phyloP scores from a whole-genome alignment of 2,113 vertebrate genomes.

The Dasyurus viverrinus region DNA sequence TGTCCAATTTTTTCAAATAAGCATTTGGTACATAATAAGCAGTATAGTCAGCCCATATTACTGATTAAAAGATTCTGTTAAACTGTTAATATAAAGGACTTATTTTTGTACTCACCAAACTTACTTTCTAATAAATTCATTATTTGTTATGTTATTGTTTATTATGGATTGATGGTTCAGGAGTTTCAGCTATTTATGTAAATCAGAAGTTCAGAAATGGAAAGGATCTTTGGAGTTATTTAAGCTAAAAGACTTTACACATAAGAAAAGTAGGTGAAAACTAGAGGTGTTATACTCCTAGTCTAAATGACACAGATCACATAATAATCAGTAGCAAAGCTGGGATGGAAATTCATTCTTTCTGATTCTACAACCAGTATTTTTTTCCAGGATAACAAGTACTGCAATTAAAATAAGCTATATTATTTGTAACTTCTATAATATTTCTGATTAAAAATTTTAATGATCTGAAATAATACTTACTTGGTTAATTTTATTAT shows the following conservation, averaged over 20 bases:
- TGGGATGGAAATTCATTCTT: background rate
- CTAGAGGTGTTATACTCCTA: background rate
- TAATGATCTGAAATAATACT: slow-evolving; percentile 54
- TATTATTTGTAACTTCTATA: background rate
- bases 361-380: background rate
- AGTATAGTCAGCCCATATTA: background rate
- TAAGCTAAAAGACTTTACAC: background rate
- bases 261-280: background rate
- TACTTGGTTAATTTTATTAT: slow-evolving; percentile 79
- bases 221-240: background rate
- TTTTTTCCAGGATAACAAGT: background rate
- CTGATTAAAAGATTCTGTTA: background rate
- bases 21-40: background rate
- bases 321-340: background rate
- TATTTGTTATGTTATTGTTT: background rate
- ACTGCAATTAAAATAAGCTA: background rate
- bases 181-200: background rate
- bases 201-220: background rate
- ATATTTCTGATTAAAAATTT: background rate
- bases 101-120: background rate
- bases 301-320: background rate
- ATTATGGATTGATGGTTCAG: background rate
- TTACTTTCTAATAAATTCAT: background rate
- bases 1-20: background rate
- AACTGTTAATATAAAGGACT: background rate